phyloP scores from a whole-genome alignment of 2,113 vertebrate genomes.

The Podarcis cretensis region DNA sequence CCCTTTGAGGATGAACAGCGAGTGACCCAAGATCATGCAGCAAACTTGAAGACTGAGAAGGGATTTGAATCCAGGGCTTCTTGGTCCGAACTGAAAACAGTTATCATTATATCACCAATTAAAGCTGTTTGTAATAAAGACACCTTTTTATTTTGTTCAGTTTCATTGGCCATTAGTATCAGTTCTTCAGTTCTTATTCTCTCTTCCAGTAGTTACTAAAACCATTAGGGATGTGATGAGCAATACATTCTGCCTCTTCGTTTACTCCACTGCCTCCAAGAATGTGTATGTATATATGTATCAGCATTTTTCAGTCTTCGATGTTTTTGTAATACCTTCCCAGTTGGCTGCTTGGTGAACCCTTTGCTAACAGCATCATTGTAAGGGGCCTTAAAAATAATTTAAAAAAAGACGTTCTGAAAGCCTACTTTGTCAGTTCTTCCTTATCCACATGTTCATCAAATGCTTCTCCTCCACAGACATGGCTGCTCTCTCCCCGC shows the following conservation, averaged over 20 bases:
- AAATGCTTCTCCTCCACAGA: slow-evolving; percentile 6
- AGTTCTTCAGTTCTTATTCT: not conserved
- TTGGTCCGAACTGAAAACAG: not conserved
- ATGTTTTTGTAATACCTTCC: not conserved
- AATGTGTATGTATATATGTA: not conserved
- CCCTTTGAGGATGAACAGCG: not conserved
- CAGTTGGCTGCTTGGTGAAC: not conserved
- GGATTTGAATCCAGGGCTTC: not conserved
- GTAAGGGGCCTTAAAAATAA: not conserved
- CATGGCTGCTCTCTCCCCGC: not conserved
- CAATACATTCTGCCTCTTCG: not conserved
- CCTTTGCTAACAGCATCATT: accelerated
- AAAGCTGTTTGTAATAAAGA: too few species aligned
- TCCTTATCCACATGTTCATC: slow-evolving; percentile 23
- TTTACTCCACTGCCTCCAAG: not conserved
- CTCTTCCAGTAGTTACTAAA: not conserved
- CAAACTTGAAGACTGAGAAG: not conserved
- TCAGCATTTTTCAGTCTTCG: not conserved
- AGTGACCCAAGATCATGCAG: not conserved
- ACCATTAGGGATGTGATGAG: not conserved
- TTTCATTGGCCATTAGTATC: not conserved
- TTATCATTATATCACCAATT: not conserved
- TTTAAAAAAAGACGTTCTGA: not conserved
- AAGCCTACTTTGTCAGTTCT: accelerated
- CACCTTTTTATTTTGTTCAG: not conserved